Conservation (phyloP, 1,140 invertebrate species). For the Drosophila biarmipes region DNA sequence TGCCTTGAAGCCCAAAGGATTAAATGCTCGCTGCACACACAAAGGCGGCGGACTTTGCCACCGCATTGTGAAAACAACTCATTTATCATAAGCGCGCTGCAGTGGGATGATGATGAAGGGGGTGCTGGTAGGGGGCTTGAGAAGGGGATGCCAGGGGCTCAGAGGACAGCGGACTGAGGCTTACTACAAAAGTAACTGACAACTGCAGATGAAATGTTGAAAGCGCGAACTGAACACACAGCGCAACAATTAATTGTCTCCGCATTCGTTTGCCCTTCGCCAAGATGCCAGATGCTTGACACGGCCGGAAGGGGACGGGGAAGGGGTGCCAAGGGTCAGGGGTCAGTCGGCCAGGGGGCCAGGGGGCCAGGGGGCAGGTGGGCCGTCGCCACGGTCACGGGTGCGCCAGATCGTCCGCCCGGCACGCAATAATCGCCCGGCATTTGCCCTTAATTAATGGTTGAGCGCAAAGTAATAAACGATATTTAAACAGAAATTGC, state of each 20-base stretch:
- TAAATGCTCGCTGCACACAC: conserved; percentile 56
- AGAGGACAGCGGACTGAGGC: conserved; percentile 4
- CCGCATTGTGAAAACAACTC: conserved; percentile 76
- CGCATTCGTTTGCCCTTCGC: conserved; percentile 53
- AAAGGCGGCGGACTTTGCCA: conserved; percentile 43
- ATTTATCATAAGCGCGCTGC: conserved; percentile 73
- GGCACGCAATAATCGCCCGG: conserved; percentile 75
- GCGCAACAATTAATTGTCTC: conserved; percentile 80
- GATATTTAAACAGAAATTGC: conserved; percentile 67
- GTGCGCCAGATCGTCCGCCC: conserved; percentile 48
- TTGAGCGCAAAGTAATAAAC: conserved; percentile 68
- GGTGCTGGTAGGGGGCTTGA: neutral
- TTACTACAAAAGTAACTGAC: conserved; percentile 71
- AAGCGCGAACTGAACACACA: conserved; percentile 78
- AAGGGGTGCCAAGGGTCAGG: neutral
- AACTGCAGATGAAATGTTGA: conserved; percentile 82
- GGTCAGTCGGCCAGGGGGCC: conserved; percentile 16
- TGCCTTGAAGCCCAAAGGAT: conserved; percentile 59
- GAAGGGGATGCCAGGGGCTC: neutral
- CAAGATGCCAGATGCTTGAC: conserved; percentile 47
- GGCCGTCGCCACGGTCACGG: conserved; percentile 14
- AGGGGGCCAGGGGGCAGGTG: conserved; percentile 12
- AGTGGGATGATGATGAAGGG: conserved; percentile 7
- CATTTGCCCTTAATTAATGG: conserved; percentile 80
- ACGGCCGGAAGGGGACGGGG: neutral